These are phyloP conservation scores for Conomelus anceps DNA, from an alignment of 2,888 invertebrate genomes.

Conservation along the genomic window DNA sequence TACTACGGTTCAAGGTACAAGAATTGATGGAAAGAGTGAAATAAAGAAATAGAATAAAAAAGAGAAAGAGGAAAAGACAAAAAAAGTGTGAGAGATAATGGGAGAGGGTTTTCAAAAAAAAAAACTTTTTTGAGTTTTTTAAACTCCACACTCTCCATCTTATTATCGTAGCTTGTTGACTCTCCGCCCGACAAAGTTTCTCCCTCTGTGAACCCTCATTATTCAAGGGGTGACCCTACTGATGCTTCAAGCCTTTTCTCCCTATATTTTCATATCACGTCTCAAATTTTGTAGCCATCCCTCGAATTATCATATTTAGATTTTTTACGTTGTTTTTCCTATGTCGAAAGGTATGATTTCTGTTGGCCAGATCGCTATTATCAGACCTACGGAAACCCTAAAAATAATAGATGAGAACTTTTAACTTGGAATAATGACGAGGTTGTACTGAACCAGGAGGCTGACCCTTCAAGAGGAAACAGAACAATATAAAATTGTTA, in stretches of 20 bases:
- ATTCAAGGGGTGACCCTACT: not conserved
- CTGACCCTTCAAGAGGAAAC: not conserved
- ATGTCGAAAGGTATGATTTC: not conserved
- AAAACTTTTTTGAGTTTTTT: too few relatives aligned
- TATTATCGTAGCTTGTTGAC: not conserved
- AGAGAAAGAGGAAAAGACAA: too few relatives aligned
- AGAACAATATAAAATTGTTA: not conserved
- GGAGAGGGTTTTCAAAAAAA: too few relatives aligned
- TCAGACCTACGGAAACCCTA: not conserved
- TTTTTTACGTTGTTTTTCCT: not conserved
- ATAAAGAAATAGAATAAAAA: too few relatives aligned
- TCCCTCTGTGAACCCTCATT: not conserved
- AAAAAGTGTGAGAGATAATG: too few relatives aligned
- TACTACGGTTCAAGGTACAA: too few relatives aligned
- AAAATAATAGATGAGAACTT: not conserved
- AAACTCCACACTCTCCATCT: not conserved
- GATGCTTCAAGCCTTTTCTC: not conserved
- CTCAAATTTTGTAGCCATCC: not conserved
- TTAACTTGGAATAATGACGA: not conserved
- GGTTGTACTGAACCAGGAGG: not conserved
- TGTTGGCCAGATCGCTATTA: not conserved
- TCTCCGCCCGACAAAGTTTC: too few relatives aligned
- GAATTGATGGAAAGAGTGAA: too few relatives aligned
- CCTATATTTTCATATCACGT: not conserved
- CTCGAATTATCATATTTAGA: not conserved